phyloP scores from a whole-genome alignment of 2,888 invertebrate genomes.

The Hirtodrosophila cameraria region DNA sequence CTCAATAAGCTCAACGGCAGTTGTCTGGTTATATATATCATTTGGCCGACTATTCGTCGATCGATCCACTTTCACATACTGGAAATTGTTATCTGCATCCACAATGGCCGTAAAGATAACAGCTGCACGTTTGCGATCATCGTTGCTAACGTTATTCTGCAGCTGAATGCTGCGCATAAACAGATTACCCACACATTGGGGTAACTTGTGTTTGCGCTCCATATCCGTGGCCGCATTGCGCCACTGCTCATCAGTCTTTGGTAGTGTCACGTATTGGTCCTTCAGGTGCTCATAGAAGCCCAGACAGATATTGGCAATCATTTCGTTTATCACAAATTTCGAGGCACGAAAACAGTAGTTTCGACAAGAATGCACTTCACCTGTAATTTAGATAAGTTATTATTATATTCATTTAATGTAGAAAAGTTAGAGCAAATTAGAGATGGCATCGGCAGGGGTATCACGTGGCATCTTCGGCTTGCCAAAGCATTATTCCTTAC shows the following conservation, averaged over 20 bases:
- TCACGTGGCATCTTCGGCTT: too few species aligned
- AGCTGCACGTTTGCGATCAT: constrained; percentile 74
- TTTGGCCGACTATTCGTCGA: constrained; percentile 70
- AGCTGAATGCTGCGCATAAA: constrained; percentile 82
- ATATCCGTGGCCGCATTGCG: constrained; percentile 76
- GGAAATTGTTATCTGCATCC: constrained; percentile 81
- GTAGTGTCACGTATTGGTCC: constrained; percentile 82
- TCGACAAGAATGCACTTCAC: constrained; percentile 83
- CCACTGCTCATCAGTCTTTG: constrained; percentile 83
- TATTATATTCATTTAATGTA: too few species aligned
- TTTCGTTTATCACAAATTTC: constrained; percentile 83
- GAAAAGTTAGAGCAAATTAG: too few species aligned
- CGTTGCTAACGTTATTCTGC: constrained; percentile 68
- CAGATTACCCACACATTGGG: constrained; percentile 81
- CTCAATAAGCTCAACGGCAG: constrained; percentile 76
- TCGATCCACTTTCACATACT: constrained; percentile 80
- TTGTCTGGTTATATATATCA: constrained; percentile 80
- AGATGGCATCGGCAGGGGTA: too few species aligned
- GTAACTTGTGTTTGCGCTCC: constrained; percentile 78
- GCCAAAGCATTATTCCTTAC: too few species aligned
- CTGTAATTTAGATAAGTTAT: constrained; percentile 44
- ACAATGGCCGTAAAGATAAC: constrained; percentile 81
- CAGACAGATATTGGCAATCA: constrained; percentile 83
- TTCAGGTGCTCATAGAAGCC: constrained; percentile 83
- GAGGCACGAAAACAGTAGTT: constrained; percentile 84